A percentile compares a stretch with the other conserved stretches of the same genome.
phyloP scores from a whole-genome alignment of 2,888 invertebrate species.

The Drosophila silvestris region DNA sequence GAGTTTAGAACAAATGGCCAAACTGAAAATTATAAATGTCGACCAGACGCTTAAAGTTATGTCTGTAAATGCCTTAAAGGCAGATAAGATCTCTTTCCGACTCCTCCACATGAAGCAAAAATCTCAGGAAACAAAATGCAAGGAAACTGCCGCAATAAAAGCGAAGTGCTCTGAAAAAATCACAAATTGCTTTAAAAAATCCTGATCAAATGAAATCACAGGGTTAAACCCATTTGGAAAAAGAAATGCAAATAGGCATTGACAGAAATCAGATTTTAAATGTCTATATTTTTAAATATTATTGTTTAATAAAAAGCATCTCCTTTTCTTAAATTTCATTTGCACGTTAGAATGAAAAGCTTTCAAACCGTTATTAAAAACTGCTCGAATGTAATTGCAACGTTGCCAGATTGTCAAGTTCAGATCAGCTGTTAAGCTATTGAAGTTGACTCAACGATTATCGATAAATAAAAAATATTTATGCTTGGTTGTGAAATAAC shows the following conservation, averaged over 20 bases:
- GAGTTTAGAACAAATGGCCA: slow-evolving; percentile 39
- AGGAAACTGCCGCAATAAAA: background rate
- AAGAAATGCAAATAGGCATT: background rate
- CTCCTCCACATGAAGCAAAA: slow-evolving; percentile 30
- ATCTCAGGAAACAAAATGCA: slow-evolving; percentile 12
- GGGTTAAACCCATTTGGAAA: slow-evolving; percentile 2
- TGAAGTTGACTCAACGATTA: background rate
- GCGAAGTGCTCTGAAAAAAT: background rate
- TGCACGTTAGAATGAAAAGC: background rate
- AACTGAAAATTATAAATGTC: slow-evolving; percentile 45
- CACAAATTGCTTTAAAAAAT: background rate
- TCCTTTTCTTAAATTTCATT: no score
- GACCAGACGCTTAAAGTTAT: slow-evolving; percentile 39
- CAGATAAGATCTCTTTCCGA: slow-evolving; percentile 53
- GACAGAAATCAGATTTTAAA: background rate
- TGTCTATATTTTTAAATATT: background rate
- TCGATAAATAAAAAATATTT: slow-evolving; percentile 16
- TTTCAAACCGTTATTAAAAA: background rate
- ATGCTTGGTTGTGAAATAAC: slow-evolving; percentile 39
- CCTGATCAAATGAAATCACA: slow-evolving; percentile 5
- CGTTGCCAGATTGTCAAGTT: slow-evolving; percentile 4
- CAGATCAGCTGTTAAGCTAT: slow-evolving; percentile 10
- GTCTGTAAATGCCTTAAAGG: slow-evolving; percentile 53
- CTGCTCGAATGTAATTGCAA: background rate
- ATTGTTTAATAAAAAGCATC: background rate